Percentiles rank a stretch among this genome's conserved stretches.
phyloP scores from a whole-genome alignment of 2,797 vertebrate genomes.

The Chromis chromis region DNA sequence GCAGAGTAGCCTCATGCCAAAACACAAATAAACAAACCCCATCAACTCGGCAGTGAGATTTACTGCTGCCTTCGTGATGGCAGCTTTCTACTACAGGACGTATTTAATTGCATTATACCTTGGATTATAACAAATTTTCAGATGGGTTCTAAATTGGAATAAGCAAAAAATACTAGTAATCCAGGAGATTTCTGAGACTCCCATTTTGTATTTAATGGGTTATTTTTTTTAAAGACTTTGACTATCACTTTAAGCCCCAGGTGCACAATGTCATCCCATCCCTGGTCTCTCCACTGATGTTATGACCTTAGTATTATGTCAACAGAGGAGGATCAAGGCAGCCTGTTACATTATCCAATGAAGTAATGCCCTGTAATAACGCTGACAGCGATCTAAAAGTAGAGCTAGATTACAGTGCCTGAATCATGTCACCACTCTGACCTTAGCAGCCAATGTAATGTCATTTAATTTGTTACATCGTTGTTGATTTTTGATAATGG shows the following conservation, averaged over 20 bases:
- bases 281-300: constrained; percentile 16
- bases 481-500: constrained; percentile 3
- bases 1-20: constrained; percentile 54
- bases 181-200: not conserved
- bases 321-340: constrained; percentile 50
- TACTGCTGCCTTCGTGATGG: not conserved
- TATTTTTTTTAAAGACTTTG: not conserved
- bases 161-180: not conserved
- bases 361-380: constrained; percentile 41
- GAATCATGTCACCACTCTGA: constrained; percentile 36
- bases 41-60: not conserved
- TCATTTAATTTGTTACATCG: constrained; percentile 5
- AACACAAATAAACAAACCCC: constrained; percentile 51
- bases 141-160: not conserved
- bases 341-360: constrained; percentile 45
- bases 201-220: not conserved
- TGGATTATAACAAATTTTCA: not conserved
- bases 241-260: not conserved
- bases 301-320: constrained; percentile 42
- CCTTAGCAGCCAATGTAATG: constrained; percentile 19
- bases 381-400: constrained; percentile 51
- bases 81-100: not conserved
- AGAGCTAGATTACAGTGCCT: constrained; percentile 33
- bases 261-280: constrained; percentile 7
- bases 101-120: not conserved